phyloP scores from a whole-genome alignment of 2,113 vertebrate genomes.

The Otis tarda region DNA sequence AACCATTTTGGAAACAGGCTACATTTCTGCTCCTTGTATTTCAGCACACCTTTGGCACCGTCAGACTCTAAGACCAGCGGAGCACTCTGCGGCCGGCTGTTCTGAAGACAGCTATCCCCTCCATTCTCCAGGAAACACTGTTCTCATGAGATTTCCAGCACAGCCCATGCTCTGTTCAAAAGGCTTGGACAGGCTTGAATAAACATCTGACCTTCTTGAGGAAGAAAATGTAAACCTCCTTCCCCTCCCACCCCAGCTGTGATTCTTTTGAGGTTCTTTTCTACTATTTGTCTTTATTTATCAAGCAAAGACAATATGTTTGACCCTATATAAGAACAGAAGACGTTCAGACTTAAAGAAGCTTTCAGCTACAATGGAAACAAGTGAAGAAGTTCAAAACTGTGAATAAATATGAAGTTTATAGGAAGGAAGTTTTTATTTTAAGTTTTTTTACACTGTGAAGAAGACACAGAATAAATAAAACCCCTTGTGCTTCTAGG shows the following conservation, averaged over 20 bases:
- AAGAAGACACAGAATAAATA: not conserved
- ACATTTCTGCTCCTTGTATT: not conserved
- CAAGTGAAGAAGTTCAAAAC: not conserved
- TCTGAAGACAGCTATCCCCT: not conserved
- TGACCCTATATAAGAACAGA: not conserved
- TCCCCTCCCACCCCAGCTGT: not conserved
- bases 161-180: conserved; percentile 18
- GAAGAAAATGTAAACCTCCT: conserved; percentile 18
- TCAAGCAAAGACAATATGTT: not conserved
- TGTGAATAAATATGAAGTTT: not conserved
- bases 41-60: not conserved
- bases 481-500: not conserved
- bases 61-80: not conserved
- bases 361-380: not conserved
- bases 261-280: conserved; percentile 28
- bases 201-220: conserved; percentile 27
- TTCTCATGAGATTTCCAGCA: conserved; percentile 32
- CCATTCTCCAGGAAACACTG: not conserved
- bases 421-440: not conserved
- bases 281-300: conserved; percentile 41
- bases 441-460: not conserved
- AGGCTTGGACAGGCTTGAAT: conserved; percentile 34
- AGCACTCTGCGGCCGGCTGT: fast-evolving
- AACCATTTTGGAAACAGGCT: not conserved
- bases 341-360: not conserved